A percentile compares a stretch with the other conserved stretches of the same genome.
Conservation (phyloP, 2,113 vertebrate species). For the Clarias macrocephalus region DNA sequence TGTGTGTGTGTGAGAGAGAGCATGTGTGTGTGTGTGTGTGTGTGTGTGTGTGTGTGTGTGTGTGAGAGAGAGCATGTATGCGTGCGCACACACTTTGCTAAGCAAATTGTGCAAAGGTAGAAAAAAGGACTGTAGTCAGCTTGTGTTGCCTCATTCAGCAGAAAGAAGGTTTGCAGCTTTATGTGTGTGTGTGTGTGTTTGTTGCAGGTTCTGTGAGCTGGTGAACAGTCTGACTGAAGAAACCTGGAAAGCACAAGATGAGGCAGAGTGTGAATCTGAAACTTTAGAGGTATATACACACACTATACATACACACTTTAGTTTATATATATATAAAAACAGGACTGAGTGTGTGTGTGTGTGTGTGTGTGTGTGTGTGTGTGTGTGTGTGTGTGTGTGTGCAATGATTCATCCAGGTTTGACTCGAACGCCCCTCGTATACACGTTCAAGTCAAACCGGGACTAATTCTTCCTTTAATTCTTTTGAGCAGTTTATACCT, state of each 20-base stretch:
- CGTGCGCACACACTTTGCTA: slow-evolving; percentile 19
- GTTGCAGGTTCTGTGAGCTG: slow-evolving; percentile 90
- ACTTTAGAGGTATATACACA: slow-evolving; percentile 83
- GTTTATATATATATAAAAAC: too few species aligned
- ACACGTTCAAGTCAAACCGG: too few species aligned
- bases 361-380: too few species aligned
- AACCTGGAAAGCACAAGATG: slow-evolving; percentile 83
- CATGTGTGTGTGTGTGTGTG: slow-evolving; percentile 40
- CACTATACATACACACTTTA: too few species aligned
- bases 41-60: slow-evolving; percentile 17
- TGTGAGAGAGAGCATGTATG: slow-evolving; percentile 1
- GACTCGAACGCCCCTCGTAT: too few species aligned
- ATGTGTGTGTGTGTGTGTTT: neutral
- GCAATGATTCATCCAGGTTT: too few species aligned
- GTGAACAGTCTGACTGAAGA: slow-evolving; percentile 93
- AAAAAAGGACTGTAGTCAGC: neutral
- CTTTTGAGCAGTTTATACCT: too few species aligned
- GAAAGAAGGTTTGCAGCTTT: neutral
- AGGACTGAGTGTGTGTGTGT: too few species aligned
- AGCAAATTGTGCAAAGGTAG: slow-evolving; percentile 10
- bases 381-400: too few species aligned
- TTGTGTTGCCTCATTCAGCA: neutral
- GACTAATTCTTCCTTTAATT: too few species aligned
- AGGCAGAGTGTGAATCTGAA: slow-evolving; percentile 88
- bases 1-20: slow-evolving; percentile 68